A percentile compares a stretch with the other conserved stretches of the same genome.
Conservation (phyloP, 2,888 invertebrate species). For the Euproctis similis region DNA sequence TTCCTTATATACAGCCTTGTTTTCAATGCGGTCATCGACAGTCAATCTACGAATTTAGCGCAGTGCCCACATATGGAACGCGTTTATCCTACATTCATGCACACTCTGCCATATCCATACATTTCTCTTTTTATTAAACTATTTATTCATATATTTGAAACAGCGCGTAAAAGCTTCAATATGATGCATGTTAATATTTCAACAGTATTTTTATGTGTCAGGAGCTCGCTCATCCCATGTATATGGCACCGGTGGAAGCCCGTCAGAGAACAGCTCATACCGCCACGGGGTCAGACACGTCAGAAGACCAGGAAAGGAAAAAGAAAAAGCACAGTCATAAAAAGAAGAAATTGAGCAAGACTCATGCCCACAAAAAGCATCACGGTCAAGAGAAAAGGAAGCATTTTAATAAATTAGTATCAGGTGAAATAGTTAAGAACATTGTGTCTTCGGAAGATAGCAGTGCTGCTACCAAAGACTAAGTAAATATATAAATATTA, state of each 20-base stretch:
- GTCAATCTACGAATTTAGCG: too few species aligned
- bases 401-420: slow-evolving; percentile 34
- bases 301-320: slow-evolving; percentile 27
- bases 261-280: slow-evolving; percentile 23
- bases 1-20: too few species aligned
- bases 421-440: slow-evolving; percentile 42
- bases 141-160: too few species aligned
- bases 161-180: too few species aligned
- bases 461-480: slow-evolving; percentile 8
- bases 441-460: slow-evolving; percentile 49
- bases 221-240: slow-evolving; percentile 42
- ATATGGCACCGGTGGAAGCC: slow-evolving; percentile 57
- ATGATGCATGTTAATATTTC: too few species aligned
- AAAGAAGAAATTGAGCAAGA: slow-evolving; percentile 31
- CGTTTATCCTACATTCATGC: too few species aligned
- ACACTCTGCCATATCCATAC: too few species aligned
- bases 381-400: slow-evolving; percentile 43
- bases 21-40: too few species aligned
- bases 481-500: too few species aligned
- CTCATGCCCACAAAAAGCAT: slow-evolving; percentile 42
- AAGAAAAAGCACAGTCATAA: slow-evolving; percentile 43
- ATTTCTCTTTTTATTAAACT: too few species aligned
- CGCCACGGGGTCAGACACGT: slow-evolving; percentile 10
- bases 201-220: slow-evolving; percentile 11
- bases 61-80: too few species aligned